Evolutionary conservation across 2,888 invertebrate species (phyloP), one percentile per base, ranked within the genome.

Genomic region (Drosophila formosana): DNA sequence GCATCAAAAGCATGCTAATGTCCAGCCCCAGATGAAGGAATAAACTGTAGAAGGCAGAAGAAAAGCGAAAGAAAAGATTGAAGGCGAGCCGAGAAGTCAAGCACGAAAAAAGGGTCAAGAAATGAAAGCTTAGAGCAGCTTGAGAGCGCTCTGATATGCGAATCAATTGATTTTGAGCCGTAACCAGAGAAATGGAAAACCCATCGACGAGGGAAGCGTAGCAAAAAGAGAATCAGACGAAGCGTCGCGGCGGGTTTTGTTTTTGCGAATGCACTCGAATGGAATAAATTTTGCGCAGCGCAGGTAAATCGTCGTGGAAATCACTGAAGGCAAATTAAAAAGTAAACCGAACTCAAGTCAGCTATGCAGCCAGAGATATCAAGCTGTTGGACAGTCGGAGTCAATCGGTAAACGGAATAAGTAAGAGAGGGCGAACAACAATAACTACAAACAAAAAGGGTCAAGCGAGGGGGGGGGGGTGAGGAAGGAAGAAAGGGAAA

Each of bases 1-100:
- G 73, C 89, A 82, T 84, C 83, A 89, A 85, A 85, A 89, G 89
- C 88, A 89, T 85, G 85, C 85, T 85, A 85, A 85, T 85, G 89
- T 89, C 85, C 88, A 85, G 87, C 60, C 75, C 72, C 50, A 57
- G 43, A 34, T 23, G 45, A 34, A 34, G 61, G 34, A 50, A 50
- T 46, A 30, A 37, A 37, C 34, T 37, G n/a, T n/a, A n/a, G n/a
- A n/a, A n/a, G n/a, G 8, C 8, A 3, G 52, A 47, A 65, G 18
- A 18, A 2, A 25, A 34, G 39, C 11, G 9, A 28, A 13, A 13
- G 8, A 30, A 23, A n/a, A 60, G 61, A 57, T 55, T 64, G 58
- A 47, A 66, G 65, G 58, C 62, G 51, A 62, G 72, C 58, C 60
- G 57, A 72, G 83, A 82, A 82, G 85, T 88, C 88, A 85, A 88